Evolutionary conservation across 2,888 invertebrate species (phyloP), one percentile per base, ranked within the genome.

Genomic region (Gymnoscelis rufifasciata): DNA sequence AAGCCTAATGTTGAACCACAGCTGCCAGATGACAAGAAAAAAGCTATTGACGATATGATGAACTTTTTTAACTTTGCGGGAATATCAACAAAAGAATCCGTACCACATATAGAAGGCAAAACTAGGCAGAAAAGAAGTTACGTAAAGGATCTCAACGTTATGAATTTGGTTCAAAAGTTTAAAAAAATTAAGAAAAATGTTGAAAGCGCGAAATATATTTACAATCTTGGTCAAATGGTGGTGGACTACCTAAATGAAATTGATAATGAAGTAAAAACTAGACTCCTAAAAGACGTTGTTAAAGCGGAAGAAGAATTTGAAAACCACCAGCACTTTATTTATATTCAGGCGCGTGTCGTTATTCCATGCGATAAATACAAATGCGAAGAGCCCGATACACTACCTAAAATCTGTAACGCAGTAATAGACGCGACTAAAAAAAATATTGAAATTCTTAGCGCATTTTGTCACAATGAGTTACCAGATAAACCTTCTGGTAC

Each of bases 381-480:
- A 27, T 82, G 83, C 52, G 74, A 79, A 50, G 53, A 62, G 12
- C 69, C 68, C 36, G 74, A 79, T 15, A 60, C 66, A 28, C 56
- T 72, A 6, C 70, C 68, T 7, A 89, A 89, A 69, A 83, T 90
- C 42, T 92, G 92, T 62, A 89, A 89, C 59, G 82, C 90, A 11
- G 74, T 89, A 44, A 72, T 91, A 30, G 83, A 88, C 50, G 74
- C 69, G 38, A 75, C 77, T 0, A 72, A 82, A 31, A 68, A 73
- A 24, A 65, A 62, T 31, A 88, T 89, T 0, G 83, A 84, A 61
- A 71, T 91, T 10, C 54, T 90, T 4, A 87, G 81, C 52, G 82
- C 83, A 3, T 84, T 87, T 54, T 91, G 91, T 64, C 78, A 83
- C 40, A 72, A 82, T 14, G 81, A 77, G 39, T 50, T 62, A 12